phyloP scores from a whole-genome alignment of 2,797 vertebrate genomes.

The Leptodactylus fallax region DNA sequence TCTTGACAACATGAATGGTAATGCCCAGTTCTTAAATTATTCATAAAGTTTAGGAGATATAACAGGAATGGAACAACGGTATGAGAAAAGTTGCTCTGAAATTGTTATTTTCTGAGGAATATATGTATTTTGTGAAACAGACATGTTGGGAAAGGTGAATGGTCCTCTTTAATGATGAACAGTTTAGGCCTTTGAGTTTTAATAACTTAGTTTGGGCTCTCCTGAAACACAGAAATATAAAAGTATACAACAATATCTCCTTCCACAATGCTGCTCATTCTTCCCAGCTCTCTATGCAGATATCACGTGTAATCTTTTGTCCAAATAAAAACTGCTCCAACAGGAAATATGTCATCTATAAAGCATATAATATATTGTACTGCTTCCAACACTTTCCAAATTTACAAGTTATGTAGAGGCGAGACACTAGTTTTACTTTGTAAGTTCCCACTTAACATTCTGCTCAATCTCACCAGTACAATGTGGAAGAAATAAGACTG shows the following conservation, averaged over 20 bases:
- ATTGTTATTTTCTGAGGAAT: too few relatives aligned
- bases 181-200: background rate
- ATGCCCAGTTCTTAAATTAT: too few relatives aligned
- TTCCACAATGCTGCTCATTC: background rate
- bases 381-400: background rate
- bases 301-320: slow-evolving; percentile 1
- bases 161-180: background rate
- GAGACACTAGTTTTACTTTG: background rate
- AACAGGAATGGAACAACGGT: too few relatives aligned
- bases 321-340: slow-evolving; percentile 8
- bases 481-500: background rate
- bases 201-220: background rate
- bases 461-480: background rate
- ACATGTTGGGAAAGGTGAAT: too few relatives aligned
- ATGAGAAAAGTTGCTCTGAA: too few relatives aligned
- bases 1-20: too few relatives aligned
- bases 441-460: background rate
- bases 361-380: background rate
- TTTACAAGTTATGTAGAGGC: background rate
- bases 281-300: background rate
- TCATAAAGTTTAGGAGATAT: too few relatives aligned
- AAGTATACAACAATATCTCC: background rate
- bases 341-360: slow-evolving; percentile 8
- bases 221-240: background rate
- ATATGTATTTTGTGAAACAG: too few relatives aligned